Conservation (phyloP, 2,113 vertebrate genomes). For the Limanda limanda region DNA sequence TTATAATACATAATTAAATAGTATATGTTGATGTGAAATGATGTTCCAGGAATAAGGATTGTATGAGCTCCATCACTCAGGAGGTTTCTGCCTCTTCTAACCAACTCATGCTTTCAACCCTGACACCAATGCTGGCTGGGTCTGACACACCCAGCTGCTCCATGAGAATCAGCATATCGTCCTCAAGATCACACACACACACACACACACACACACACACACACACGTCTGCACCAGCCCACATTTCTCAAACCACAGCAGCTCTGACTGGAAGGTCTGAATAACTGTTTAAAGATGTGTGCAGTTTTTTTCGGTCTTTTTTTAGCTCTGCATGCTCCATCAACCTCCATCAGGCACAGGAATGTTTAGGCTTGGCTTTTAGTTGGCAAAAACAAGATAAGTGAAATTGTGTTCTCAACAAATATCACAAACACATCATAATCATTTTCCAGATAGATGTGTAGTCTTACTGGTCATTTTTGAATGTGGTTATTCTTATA, state of each 20-base stretch:
- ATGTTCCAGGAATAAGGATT: conserved; percentile 7
- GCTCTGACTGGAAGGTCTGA: conserved; percentile 55
- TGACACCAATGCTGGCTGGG: conserved; percentile 41
- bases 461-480: conserved; percentile 10
- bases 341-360: conserved; percentile 52
- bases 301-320: conserved; percentile 9
- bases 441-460: conserved; percentile 8
- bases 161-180: conserved; percentile 43
- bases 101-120: conserved; percentile 30
- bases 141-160: conserved; percentile 49
- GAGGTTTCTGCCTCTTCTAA: conserved; percentile 17
- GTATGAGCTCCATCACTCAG: conserved; percentile 1
- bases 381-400: conserved; percentile 56
- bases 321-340: conserved; percentile 41
- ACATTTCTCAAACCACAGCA: conserved; percentile 53
- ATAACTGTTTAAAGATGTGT: conserved; percentile 72
- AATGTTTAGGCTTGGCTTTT: conserved; percentile 62
- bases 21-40: neutral
- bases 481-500: conserved; percentile 4
- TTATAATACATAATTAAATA: neutral
- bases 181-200: conserved; percentile 4
- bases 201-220: conserved; percentile 24
- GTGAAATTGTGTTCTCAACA: conserved; percentile 22
- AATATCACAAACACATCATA: conserved; percentile 12
- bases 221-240: conserved; percentile 30